A percentile compares a stretch with the other conserved stretches of the same genome.
phyloP scores from a whole-genome alignment of 2,797 vertebrate species.

The Tympanoctomys barrerae region DNA sequence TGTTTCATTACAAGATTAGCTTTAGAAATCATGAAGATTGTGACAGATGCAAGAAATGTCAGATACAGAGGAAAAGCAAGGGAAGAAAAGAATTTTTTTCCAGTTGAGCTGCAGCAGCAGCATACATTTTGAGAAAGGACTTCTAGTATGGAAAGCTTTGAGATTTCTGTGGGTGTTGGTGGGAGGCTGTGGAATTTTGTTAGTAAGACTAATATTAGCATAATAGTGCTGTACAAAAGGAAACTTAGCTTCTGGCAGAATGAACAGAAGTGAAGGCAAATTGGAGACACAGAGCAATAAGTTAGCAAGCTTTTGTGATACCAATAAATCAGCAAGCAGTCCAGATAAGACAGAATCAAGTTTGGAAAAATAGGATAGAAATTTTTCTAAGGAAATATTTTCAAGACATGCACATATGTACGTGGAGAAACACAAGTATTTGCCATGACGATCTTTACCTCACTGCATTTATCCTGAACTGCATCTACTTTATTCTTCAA shows the following conservation, averaged over 20 bases:
- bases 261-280: not conserved
- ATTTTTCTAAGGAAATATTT: constrained; percentile 10
- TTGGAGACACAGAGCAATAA: not conserved
- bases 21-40: constrained; percentile 2
- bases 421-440: accelerated
- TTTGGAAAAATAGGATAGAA: not conserved
- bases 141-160: not conserved
- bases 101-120: not conserved
- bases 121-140: not conserved
- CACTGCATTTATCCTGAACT: not conserved
- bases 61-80: not conserved
- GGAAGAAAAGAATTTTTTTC: not conserved
- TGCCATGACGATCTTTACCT: not conserved
- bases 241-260: not conserved
- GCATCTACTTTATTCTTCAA: not conserved
- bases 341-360: not conserved
- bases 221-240: not conserved
- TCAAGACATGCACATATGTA: not conserved
- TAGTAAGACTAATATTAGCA: not conserved
- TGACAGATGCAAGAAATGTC: not conserved
- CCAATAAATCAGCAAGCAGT: not conserved
- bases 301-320: not conserved
- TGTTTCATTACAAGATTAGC: not conserved
- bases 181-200: not conserved
- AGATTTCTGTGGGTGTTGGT: not conserved